Base-by-base conservation (phyloP, 2,888 invertebrate species). In the Stenotaenia linearis region DNA sequence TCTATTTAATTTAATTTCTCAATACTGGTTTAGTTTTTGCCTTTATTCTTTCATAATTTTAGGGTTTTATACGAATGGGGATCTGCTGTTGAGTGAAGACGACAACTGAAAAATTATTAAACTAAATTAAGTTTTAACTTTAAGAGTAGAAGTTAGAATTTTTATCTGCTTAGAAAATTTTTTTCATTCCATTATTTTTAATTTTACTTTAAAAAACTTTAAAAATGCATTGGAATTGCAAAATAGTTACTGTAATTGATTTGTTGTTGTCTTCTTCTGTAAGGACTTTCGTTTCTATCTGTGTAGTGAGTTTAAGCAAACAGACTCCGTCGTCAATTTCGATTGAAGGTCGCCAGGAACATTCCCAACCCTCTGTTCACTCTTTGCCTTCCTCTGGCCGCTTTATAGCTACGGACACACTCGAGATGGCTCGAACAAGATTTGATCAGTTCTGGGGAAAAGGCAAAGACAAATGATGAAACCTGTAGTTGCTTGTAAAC, bases 361-460 rank as follows among this genome's bases (percentile, higher is more conserved):
- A 23, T 10, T 61, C 61, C 28, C 61, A 61, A 10, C 61, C 28
- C 61, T 28, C 25, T 61, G 61, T 61, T 61, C 61, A 61, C 12
- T 25, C 80, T 23, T 80, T 79, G 30, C 80, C 80, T 23, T 80
- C 80, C 15, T 77, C 80, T 25, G 86, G 76, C 88, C 88, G 89
- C 1, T 88, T 91, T 69, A 88, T 90, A 77, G 91, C 92, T 45
- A 89, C 91, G 79, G 93, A 93, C 85, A 92, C 93, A 81, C 88
- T 94, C 82, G 93, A 93, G 85, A 91, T 91, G 86, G 93, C 93
- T 83, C 91, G 93, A 83, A 92, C 91, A 86, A 91, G 93, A 83
- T 93, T 94, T 85, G 94, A 94, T 87, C 91, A 92, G 85, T 93
- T 94, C 87, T 93, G 93, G 93, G 92, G 92, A 82, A 91, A 91